Percentiles rank a stretch among this genome's conserved stretches.
Evolutionary conservation across 2,113 vertebrate species (phyloP).

Genomic region (Megaptera novaeangliae): DNA sequence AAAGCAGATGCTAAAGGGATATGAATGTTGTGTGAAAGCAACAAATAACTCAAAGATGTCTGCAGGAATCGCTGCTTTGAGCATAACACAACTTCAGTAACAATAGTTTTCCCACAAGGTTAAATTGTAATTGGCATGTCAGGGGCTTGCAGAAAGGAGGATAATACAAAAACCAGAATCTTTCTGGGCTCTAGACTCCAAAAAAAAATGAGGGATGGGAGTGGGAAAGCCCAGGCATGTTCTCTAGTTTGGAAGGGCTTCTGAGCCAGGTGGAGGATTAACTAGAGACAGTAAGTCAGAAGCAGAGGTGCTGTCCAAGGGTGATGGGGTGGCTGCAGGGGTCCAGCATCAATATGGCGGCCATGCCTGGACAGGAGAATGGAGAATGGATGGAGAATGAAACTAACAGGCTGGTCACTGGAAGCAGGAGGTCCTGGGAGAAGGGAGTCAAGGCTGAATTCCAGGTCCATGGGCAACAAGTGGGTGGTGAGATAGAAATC

Average conservation of each 20-base stretch:
- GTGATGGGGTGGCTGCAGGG: not conserved
- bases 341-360: fast-evolving
- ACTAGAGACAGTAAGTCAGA: not conserved
- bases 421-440: not conserved
- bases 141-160: not conserved
- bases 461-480: not conserved
- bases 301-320: fast-evolving
- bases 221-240: not conserved
- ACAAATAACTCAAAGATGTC: not conserved
- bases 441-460: not conserved
- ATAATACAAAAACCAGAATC: not conserved
- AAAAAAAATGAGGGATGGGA: not conserved
- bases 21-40: not conserved
- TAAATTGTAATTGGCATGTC: not conserved
- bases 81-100: not conserved
- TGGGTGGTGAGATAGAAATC: not conserved
- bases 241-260: too few relatives aligned
- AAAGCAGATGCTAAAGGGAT: not conserved
- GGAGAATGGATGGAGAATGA: too few relatives aligned
- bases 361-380: fast-evolving
- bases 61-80: not conserved
- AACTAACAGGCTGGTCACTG: fast-evolving
- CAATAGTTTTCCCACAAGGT: fast-evolving
- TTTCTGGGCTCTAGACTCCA: not conserved
- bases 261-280: fast-evolving